phyloP scores from a whole-genome alignment of 2,113 vertebrate genomes.

The Corythornis madagascariensis region DNA sequence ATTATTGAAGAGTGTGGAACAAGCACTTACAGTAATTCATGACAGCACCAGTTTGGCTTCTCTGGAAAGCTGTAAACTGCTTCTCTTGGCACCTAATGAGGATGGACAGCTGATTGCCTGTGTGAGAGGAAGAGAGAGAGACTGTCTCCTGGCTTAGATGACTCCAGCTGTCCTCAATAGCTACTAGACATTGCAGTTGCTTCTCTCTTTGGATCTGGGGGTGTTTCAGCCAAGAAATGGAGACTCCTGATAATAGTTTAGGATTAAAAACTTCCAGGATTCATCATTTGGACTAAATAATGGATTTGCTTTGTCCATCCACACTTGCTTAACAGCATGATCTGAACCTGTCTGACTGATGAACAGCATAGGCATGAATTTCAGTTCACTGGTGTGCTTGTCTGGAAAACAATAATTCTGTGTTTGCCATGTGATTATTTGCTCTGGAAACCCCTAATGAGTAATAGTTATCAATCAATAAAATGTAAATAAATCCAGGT shows the following conservation, averaged over 20 bases:
- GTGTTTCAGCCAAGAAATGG: background rate
- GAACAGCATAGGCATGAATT: background rate
- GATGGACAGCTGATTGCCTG: slow-evolving; percentile 56
- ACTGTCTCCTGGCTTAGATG: background rate
- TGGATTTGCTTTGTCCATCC: background rate
- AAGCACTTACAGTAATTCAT: slow-evolving; percentile 72
- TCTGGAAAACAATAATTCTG: background rate
- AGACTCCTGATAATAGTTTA: background rate
- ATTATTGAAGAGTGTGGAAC: slow-evolving; percentile 68
- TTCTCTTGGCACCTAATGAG: slow-evolving; percentile 63
- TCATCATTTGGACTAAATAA: background rate
- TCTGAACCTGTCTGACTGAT: background rate
- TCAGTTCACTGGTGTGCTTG: background rate
- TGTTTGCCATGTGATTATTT: slow-evolving; percentile 33
- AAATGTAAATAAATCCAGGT: slow-evolving; percentile 28
- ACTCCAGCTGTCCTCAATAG: background rate
- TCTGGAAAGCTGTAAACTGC: slow-evolving; percentile 60
- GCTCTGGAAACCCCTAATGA: slow-evolving; percentile 10
- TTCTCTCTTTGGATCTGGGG: background rate
- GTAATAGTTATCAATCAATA: slow-evolving; percentile 4
- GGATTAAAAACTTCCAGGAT: background rate
- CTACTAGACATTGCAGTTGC: background rate
- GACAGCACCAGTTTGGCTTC: slow-evolving; percentile 71
- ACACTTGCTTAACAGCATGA: background rate
- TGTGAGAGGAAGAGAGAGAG: background rate